Conservation (phyloP, 2,113 vertebrate genomes). For the Bettongia penicillata region DNA sequence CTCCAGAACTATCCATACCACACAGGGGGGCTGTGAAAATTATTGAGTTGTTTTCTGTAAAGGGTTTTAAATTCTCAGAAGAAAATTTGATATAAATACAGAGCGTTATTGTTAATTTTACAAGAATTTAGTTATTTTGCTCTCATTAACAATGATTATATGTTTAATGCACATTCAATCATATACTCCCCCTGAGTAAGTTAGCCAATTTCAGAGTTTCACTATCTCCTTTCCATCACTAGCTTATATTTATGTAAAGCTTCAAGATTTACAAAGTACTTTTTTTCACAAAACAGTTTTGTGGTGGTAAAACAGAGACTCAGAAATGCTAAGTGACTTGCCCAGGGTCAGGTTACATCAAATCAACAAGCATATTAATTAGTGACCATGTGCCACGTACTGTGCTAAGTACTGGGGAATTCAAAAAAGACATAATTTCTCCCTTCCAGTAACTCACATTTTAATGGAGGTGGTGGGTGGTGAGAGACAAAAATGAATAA, state of each 20-base stretch:
- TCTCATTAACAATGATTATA: slow-evolving; percentile 5
- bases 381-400: neutral
- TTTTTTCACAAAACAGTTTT: neutral
- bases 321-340: neutral
- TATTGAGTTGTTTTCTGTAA: slow-evolving; percentile 21
- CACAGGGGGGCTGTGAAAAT: neutral
- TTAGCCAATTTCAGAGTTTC: neutral
- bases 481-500: neutral
- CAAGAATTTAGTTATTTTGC: neutral
- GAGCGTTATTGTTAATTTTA: slow-evolving; percentile 16
- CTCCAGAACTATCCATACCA: neutral
- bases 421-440: neutral
- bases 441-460: neutral
- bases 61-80: slow-evolving; percentile 33
- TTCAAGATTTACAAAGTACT: neutral
- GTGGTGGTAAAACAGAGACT: neutral
- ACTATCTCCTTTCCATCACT: neutral
- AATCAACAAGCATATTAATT: neutral
- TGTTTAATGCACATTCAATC: neutral
- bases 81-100: slow-evolving; percentile 33
- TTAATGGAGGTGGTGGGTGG: neutral
- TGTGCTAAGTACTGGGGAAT: neutral
- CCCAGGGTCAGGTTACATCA: neutral
- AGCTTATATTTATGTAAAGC: neutral
- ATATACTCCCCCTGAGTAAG: neutral